Percentiles rank a stretch among this genome's conserved stretches.
Evolutionary conservation across 1,140 invertebrate species (phyloP).

Genomic region (Pogonognathellus flavescens): DNA sequence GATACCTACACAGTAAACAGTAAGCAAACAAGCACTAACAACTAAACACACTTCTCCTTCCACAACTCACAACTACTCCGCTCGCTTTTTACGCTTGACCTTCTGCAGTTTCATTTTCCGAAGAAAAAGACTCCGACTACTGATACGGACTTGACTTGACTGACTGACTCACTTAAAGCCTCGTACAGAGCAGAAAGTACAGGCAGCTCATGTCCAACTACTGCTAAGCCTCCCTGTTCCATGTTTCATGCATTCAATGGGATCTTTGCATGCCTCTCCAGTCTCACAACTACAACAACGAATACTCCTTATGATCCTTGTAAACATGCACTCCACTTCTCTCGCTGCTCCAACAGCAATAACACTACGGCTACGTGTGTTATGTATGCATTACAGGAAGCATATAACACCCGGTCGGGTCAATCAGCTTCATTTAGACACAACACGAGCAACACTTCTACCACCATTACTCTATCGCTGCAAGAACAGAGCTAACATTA

Average conservation of each 20-base stretch:
- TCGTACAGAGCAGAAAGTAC: background rate
- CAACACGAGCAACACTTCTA: background rate
- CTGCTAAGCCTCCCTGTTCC: constrained; percentile 4
- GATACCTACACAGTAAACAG: background rate
- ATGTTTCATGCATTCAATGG: background rate
- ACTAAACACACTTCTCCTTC: background rate
- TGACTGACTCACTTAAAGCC: constrained; percentile 44
- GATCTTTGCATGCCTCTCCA: constrained; percentile 28
- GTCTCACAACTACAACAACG: no score
- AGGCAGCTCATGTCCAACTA: no score
- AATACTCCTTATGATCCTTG: no score
- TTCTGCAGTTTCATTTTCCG: background rate
- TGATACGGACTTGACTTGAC: background rate
- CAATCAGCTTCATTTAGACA: constrained; percentile 13
- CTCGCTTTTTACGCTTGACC: background rate
- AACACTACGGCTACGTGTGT: no score
- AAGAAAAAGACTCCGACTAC: background rate
- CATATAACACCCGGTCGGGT: constrained; percentile 18
- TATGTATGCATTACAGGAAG: background rate
- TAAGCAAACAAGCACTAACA: background rate
- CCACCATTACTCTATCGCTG: background rate
- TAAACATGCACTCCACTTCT: no score
- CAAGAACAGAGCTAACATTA: background rate
- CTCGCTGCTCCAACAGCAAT: no score
- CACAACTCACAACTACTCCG: no score